Evolutionary conservation across 2,113 vertebrate species (phyloP), one percentile per base, ranked within the genome.

Genomic region (Nipponia nippon): DNA sequence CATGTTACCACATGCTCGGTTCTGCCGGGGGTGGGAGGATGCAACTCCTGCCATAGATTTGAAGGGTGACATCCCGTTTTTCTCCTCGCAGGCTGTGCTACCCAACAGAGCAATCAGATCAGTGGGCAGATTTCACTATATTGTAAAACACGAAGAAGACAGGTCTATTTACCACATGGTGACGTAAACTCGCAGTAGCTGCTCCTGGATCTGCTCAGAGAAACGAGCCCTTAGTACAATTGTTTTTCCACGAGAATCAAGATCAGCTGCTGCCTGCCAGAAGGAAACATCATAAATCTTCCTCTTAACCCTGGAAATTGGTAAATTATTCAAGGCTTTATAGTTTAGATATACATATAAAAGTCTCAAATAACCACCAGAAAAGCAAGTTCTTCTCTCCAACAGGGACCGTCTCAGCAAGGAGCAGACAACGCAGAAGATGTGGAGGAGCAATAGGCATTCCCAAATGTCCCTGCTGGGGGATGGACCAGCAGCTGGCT

Each of bases 271-370:
- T 2, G 49, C 88, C 83, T 70, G 94, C 90, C 93, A 94, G 77
- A 90, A 79, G 78, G 78, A 96, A 95, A 95, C 87, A 92, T 65
- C 94, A 91, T 96, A 94, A 90, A 92, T 96, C 93, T 96, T 94
- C 91, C 94, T 91, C 90, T 97, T 96, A 97, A 91, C 81, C 65
- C 95, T 83, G 76, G 86, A 95, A 97, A 96, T 13, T 10, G 15
- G 92, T 92, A 90, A 97, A 97, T 97, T 93, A 97, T 95, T 95
- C 89, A 97, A 94, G 62, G 83, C 56, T 89, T 91, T 93, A 86
- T 44, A 75, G 76, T 87, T 96, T 87, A 90, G 70, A 69, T 53
- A 93, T 30, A 84, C 81, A 82, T 63, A 76, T 25, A 93, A 90
- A 88, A 89, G 50, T 73, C 79, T 75, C 52, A 42, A 82, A 65